Evolutionary conservation across 2,113 vertebrate genomes (phyloP), one percentile per base, ranked within the genome.

Genomic region (Edolisoma coerulescens): DNA sequence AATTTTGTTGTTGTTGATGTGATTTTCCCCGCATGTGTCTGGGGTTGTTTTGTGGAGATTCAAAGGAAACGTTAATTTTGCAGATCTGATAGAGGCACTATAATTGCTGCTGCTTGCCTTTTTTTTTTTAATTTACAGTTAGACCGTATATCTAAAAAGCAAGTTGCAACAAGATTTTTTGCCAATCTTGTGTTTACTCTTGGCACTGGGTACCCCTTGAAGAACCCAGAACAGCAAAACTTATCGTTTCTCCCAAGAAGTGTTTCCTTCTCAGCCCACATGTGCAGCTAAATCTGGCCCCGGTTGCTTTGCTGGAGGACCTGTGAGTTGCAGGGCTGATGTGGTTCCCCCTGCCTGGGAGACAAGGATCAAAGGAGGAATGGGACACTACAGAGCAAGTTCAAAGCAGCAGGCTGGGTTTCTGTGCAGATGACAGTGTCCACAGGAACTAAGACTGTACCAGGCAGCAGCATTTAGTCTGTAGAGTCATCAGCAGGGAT

Each of bases 1-100:
- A 61, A n/a, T 93, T 67, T 59, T 89, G 33, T 75, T 95, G 52
- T 22, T 64, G 70, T 19, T 73, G 67, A 88, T 93, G 63, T 32
- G 63, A 86, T 42, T 88, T 94, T 83, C 71, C 57, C 37, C 0
- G 0, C 6, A 3, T 81, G 69, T 59, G 26, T 67, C 61, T 74
- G 45, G 32, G 32, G 20, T 16, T 84, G 17, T 37, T 96, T 30
- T 63, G 28, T 39, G 32, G 47, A 49, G 50, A 60, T 92, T 91
- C 80, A 81, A 90, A 92, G 64, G 42, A 39, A 89, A 86, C 0
- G 11, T 37, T 90, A 57, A 77, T 88, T 90, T 78, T 41, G 32
- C 3, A 19, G 52, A 84, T 71, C 73, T 75, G 42, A 92, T 28
- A 44, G 13, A 47, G 15, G 70, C 52, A 37, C 39, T 47, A 50